Conservation (phyloP, 2,113 vertebrate genomes). For the Tauraco erythrolophus region DNA sequence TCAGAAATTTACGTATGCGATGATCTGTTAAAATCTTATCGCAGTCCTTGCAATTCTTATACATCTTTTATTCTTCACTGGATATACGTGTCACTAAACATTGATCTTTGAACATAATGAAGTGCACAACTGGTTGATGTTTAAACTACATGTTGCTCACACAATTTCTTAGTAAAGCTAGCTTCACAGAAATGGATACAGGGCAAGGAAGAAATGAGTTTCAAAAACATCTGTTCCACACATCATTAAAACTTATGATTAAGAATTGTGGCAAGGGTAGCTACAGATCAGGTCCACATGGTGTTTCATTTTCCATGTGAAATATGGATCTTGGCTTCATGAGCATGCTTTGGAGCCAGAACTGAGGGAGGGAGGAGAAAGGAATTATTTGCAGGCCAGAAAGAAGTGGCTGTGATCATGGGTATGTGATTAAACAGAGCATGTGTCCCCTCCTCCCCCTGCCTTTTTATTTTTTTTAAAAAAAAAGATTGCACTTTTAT, state of each 20-base stretch:
- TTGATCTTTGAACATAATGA: background rate
- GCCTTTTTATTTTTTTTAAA: too few relatives aligned
- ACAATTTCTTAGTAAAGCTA: background rate
- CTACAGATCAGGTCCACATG: background rate
- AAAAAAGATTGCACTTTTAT: background rate
- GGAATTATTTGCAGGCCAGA: background rate
- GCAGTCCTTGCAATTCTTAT: background rate
- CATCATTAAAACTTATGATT: background rate
- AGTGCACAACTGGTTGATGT: background rate
- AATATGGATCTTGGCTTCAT: background rate
- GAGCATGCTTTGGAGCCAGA: background rate
- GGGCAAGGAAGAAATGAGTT: background rate
- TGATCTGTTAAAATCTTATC: background rate
- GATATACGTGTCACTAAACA: background rate
- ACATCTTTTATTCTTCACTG: conserved; percentile 5
- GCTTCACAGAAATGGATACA: background rate
- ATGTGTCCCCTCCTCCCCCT: rapidly evolving
- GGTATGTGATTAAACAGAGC: background rate
- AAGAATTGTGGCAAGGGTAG: background rate
- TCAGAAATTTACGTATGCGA: background rate
- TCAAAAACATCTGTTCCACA: background rate
- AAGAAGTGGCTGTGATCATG: background rate
- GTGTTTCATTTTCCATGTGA: background rate
- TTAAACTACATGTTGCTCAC: background rate
- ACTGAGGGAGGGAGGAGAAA: background rate